Conservation (phyloP, 2,888 invertebrate species). For the Meteorus colon region DNA sequence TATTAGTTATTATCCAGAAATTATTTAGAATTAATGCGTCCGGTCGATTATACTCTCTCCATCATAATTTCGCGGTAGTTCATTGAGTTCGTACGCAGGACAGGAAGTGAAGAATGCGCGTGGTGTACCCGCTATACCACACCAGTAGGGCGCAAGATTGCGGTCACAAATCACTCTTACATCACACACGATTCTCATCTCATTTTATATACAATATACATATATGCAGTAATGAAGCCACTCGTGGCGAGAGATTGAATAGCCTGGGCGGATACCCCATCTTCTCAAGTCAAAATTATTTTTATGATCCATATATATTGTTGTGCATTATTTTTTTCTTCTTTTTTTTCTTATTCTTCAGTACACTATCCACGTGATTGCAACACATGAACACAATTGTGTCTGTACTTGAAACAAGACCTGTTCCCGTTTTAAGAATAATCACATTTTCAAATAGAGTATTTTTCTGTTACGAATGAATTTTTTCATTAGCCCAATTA, state of each 20-base stretch:
- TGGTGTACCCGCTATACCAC: background rate
- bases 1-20: constrained; percentile 19
- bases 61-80: constrained; percentile 19
- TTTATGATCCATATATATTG: background rate
- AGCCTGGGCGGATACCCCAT: constrained; percentile 4
- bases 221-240: background rate
- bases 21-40: constrained; percentile 23
- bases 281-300: constrained; percentile 9
- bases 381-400: too few relatives aligned
- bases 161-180: constrained; percentile 27
- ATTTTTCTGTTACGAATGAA: too few relatives aligned
- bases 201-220: background rate
- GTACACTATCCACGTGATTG: too few relatives aligned
- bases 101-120: constrained; percentile 22
- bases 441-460: too few relatives aligned
- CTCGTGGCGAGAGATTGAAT: constrained; percentile 17
- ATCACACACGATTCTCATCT: constrained; percentile 20
- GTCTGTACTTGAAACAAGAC: too few relatives aligned
- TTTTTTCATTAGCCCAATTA: too few relatives aligned
- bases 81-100: constrained; percentile 9
- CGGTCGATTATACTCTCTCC: constrained; percentile 19
- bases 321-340: background rate
- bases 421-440: too few relatives aligned
- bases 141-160: constrained; percentile 22
- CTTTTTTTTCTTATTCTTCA: background rate